Evolutionary conservation across 37 sponge, comb jelly and placozoan genomes (phyloP).

Genomic region (Agelas oroides): DNA sequence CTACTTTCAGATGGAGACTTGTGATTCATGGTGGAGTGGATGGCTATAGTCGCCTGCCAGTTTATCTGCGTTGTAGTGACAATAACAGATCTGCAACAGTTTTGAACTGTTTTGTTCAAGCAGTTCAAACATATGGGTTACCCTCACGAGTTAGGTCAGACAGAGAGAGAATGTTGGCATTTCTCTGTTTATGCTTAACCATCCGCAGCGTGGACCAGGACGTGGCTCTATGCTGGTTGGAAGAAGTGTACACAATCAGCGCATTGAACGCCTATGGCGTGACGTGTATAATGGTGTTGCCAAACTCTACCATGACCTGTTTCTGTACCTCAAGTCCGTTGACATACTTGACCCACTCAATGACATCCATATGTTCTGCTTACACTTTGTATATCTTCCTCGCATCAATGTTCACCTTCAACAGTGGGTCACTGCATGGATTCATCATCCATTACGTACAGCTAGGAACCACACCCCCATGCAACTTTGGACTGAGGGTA

Average conservation of each 20-base stretch:
- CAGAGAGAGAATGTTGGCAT: conserved; percentile 56
- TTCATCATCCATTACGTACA: neutral
- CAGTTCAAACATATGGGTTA: conserved; percentile 39
- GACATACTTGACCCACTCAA: conserved; percentile 44
- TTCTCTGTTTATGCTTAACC: conserved; percentile 39
- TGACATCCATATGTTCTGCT: conserved; percentile 43
- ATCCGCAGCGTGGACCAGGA: conserved; percentile 59
- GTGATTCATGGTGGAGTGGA: conserved; percentile 66
- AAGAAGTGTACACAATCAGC: conserved; percentile 64
- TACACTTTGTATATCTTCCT: conserved; percentile 38
- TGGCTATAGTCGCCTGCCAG: conserved; percentile 50
- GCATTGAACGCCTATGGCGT: conserved; percentile 61
- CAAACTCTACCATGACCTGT: conserved; percentile 21
- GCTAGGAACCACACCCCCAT: too few species aligned
- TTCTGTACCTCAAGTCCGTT: conserved; percentile 31
- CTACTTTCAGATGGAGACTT: conserved; percentile 51
- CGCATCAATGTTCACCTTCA: conserved; percentile 21
- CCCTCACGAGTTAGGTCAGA: conserved; percentile 65
- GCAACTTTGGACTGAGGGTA: too few species aligned
- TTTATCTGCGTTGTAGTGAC: conserved; percentile 4
- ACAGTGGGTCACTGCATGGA: conserved; percentile 12
- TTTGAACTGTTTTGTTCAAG: conserved; percentile 24
- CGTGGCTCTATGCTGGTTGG: conserved; percentile 52
- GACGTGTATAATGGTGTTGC: conserved; percentile 55
- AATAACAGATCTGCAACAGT: conserved; percentile 54